Conservation (phyloP, 37 sponge, comb jelly and placozoan species). For the Ephydatia muelleri region DNA sequence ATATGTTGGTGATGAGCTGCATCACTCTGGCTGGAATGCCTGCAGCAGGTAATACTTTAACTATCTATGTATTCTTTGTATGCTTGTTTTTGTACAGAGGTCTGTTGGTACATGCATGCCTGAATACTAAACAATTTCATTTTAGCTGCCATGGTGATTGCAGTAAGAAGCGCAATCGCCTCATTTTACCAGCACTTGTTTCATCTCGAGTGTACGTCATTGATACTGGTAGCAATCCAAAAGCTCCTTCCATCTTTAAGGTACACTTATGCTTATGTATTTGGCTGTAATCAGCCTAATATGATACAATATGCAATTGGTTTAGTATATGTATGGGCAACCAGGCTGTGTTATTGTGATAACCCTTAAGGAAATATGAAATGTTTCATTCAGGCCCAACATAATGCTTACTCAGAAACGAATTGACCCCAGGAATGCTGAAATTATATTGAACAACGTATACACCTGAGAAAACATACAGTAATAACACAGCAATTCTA, state of each 20-base stretch:
- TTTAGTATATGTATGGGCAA: no score
- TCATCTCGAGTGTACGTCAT: constrained; percentile 79
- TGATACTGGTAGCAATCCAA: constrained; percentile 76
- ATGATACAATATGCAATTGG: no score
- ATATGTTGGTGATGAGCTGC: constrained; percentile 79
- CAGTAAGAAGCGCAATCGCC: constrained; percentile 60
- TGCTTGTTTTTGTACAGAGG: background rate
- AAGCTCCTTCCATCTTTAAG: constrained; percentile 72
- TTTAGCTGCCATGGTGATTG: constrained; percentile 82
- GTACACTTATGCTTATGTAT: constrained; percentile 13
- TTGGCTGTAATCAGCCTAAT: background rate
- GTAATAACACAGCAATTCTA: no score
- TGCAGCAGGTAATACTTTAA: constrained; percentile 75
- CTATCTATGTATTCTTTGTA: background rate
- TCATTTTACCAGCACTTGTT: constrained; percentile 76
- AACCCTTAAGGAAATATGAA: no score
- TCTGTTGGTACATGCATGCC: background rate
- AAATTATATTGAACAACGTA: no score
- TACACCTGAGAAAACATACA: no score
- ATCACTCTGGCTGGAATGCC: constrained; percentile 93
- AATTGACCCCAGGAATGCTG: no score
- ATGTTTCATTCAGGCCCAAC: no score
- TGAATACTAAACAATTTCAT: background rate
- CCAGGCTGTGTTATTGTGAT: no score
- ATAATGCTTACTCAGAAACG: no score